Conservation (phyloP, 2,113 vertebrate genomes). For the Callionymus lyra region DNA sequence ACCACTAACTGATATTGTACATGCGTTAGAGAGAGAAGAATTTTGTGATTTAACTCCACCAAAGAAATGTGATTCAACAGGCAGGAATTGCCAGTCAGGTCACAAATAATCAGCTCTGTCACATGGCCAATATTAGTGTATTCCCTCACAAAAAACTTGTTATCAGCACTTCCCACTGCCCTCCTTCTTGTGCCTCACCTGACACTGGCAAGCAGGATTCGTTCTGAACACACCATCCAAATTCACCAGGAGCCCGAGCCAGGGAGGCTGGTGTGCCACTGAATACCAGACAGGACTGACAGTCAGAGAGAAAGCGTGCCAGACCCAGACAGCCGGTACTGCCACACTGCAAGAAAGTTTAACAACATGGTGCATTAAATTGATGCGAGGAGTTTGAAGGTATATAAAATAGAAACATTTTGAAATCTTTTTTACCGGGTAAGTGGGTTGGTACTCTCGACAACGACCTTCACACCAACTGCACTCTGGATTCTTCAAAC, state of each 20-base stretch:
- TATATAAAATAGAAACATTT: too few species aligned
- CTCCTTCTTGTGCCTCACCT: conserved; percentile 69
- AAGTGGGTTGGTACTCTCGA: conserved; percentile 74
- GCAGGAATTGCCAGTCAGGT: conserved; percentile 24
- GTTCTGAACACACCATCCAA: conserved; percentile 91
- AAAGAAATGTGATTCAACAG: conserved; percentile 19
- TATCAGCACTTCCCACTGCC: conserved; percentile 3
- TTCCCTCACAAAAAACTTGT: conserved; percentile 38
- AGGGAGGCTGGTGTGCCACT: conserved; percentile 63
- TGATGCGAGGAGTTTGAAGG: neutral
- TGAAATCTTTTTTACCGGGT: conserved; percentile 63
- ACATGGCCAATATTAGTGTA: conserved; percentile 23
- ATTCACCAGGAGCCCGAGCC: conserved; percentile 67
- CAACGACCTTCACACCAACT: conserved; percentile 85
- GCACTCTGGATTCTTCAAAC: conserved; percentile 82
- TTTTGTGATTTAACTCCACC: conserved; percentile 20
- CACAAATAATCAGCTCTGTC: conserved; percentile 16
- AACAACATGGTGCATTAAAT: neutral
- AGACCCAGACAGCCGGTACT: conserved; percentile 81
- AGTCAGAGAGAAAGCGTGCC: conserved; percentile 80
- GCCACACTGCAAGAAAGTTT: conserved; percentile 71
- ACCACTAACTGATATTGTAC: conserved; percentile 27
- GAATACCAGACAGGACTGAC: conserved; percentile 85
- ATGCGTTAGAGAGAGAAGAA: conserved; percentile 22
- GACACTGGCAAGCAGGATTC: conserved; percentile 82